Evolutionary conservation across 2,888 invertebrate species (phyloP).

Genomic region (Heliconius erato): DNA sequence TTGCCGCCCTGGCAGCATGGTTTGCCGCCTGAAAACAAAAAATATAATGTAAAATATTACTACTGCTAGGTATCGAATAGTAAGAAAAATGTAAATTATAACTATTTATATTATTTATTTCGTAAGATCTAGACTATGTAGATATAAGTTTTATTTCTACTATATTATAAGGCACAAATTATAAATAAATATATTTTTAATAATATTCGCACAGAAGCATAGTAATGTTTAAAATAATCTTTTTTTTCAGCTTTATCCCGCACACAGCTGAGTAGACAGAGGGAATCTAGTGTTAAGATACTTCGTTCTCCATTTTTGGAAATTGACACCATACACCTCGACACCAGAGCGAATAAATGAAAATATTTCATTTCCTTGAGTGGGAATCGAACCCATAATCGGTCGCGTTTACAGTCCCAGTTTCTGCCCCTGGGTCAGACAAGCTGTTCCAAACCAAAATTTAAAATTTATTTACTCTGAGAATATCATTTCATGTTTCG

Average conservation of each 20-base stretch:
- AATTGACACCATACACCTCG: no score
- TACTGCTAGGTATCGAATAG: background rate
- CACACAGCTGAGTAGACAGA: no score
- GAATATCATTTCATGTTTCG: background rate
- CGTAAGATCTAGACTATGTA: background rate
- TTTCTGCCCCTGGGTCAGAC: no score
- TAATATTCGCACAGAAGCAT: background rate
- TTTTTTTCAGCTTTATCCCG: no score
- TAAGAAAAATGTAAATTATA: background rate
- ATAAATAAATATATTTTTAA: background rate
- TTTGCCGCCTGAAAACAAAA: conserved; percentile 71
- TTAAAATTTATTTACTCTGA: background rate
- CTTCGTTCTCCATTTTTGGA: no score
- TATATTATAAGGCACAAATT: background rate
- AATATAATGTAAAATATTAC: conserved; percentile 7
- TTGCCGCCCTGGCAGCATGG: conserved; percentile 79
- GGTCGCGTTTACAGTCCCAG: no score
- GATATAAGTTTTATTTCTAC: background rate
- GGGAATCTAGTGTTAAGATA: no score
- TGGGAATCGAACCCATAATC: no score
- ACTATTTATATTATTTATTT: no score
- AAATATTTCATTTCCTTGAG: no score
- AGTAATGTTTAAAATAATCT: background rate
- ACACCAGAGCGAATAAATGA: no score
- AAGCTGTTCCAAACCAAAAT: background rate